Percentiles rank a stretch among this genome's conserved stretches.
These are phyloP conservation scores for Hyles euphorbiae DNA, from an alignment of 1,140 invertebrate genomes.

Conservation along the genomic window DNA sequence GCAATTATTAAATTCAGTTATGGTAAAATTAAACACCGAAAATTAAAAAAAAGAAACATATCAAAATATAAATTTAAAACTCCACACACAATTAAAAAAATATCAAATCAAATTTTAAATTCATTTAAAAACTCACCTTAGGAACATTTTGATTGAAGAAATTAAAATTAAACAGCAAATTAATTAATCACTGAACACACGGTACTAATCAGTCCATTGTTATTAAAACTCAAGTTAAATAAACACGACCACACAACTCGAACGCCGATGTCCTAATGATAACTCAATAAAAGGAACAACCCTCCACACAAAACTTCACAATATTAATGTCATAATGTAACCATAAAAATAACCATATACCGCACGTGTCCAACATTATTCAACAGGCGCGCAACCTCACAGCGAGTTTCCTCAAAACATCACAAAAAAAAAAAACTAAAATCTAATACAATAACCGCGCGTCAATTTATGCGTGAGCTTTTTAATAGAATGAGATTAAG, in stretches of 20 bases:
- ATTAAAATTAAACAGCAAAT: constrained; percentile 20
- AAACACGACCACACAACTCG: constrained; percentile 66
- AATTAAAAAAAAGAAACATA: no score
- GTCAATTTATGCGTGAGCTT: constrained; percentile 68
- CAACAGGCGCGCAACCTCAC: constrained; percentile 55
- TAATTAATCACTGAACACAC: constrained; percentile 36
- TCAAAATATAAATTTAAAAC: no score
- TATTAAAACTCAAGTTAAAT: constrained; percentile 29
- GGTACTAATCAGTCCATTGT: constrained; percentile 36
- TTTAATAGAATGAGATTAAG: constrained; percentile 72
- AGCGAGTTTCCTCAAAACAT: constrained; percentile 27
- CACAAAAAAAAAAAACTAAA: constrained; percentile 54
- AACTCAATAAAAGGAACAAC: constrained; percentile 53
- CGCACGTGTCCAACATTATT: constrained; percentile 64
- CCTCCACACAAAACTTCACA: constrained; percentile 57
- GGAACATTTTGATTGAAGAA: constrained; percentile 56
- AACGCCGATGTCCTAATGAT: constrained; percentile 57
- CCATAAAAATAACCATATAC: constrained; percentile 65
- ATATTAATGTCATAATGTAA: constrained; percentile 58
- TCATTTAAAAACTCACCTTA: constrained; percentile 47
- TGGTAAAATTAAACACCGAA: neutral
- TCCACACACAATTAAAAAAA: neutral
- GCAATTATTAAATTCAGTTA: neutral
- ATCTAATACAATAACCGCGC: constrained; percentile 50
- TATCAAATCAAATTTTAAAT: constrained; percentile 4